Percentiles rank a stretch among this genome's conserved stretches.
Conservation (phyloP, 2,888 invertebrate genomes). For the Troglohyphantes excavatus region DNA sequence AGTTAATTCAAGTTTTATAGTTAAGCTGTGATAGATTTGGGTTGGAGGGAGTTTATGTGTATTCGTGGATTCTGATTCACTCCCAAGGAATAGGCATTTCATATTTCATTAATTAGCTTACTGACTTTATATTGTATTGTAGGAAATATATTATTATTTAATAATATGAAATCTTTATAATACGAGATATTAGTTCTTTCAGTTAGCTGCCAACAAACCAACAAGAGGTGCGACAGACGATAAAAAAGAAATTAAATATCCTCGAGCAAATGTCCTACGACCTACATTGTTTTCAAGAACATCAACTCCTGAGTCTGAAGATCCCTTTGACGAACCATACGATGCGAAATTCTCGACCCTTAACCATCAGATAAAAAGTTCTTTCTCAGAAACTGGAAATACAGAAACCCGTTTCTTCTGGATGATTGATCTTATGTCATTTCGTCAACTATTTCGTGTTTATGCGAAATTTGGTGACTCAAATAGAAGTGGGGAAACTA, state of each 20-base stretch:
- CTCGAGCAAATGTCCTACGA: constrained; percentile 43
- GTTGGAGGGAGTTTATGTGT: too few species aligned
- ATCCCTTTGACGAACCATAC: constrained; percentile 53
- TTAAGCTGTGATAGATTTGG: too few species aligned
- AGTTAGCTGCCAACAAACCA: constrained; percentile 64
- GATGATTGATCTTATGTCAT: constrained; percentile 81
- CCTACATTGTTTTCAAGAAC: constrained; percentile 58
- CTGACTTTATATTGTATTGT: too few species aligned
- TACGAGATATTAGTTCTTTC: constrained; percentile 18
- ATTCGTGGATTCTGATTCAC: too few species aligned
- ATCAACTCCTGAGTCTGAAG: constrained; percentile 56
- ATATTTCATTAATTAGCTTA: too few species aligned
- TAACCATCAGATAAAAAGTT: constrained; percentile 63
- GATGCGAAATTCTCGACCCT: constrained; percentile 64
- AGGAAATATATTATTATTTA: too few species aligned
- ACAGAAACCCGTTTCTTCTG: constrained; percentile 62
- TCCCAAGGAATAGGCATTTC: too few species aligned
- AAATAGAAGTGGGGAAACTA: constrained; percentile 91
- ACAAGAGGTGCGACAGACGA: constrained; percentile 60
- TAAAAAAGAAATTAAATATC: constrained; percentile 41
- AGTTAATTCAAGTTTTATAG: too few species aligned
- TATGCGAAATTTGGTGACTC: constrained; percentile 94
- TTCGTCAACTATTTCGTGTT: constrained; percentile 88
- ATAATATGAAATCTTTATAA: constrained; percentile 10
- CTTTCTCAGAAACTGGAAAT: constrained; percentile 63